phyloP scores from a whole-genome alignment of 2,797 vertebrate species.

The Macropodus opercularis region DNA sequence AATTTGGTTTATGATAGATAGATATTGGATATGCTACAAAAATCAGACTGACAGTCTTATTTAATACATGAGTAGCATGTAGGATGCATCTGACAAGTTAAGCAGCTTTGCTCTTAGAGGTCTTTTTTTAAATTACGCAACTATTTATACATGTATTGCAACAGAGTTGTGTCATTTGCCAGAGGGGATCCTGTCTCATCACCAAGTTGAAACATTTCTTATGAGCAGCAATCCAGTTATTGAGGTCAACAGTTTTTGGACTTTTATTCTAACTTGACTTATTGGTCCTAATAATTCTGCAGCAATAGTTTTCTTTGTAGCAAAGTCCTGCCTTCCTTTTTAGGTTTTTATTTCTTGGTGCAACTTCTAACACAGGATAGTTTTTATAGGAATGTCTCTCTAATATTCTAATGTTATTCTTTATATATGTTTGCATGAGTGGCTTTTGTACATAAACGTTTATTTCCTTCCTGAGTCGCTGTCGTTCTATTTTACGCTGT shows the following conservation, averaged over 20 bases:
- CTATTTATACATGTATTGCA: slow-evolving; percentile 72
- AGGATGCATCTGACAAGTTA: slow-evolving; percentile 71
- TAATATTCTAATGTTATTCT: background rate
- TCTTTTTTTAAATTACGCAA: slow-evolving; percentile 62
- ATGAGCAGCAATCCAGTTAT: slow-evolving; percentile 47
- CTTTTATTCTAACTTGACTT: slow-evolving; percentile 30
- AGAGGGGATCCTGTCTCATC: slow-evolving; percentile 65
- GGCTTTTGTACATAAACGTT: slow-evolving; percentile 33
- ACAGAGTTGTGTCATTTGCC: slow-evolving; percentile 70
- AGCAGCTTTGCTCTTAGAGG: slow-evolving; percentile 71
- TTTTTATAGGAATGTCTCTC: background rate
- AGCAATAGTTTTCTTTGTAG: slow-evolving; percentile 12
- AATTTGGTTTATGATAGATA: slow-evolving; percentile 12
- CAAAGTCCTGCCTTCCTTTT: background rate
- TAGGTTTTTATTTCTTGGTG: background rate
- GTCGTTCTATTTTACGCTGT: slow-evolving; percentile 66
- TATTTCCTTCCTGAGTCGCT: slow-evolving; percentile 39
- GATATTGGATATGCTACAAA: slow-evolving; percentile 27
- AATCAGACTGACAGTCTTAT: slow-evolving; percentile 46
- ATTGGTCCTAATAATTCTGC: slow-evolving; percentile 25
- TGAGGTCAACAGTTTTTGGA: slow-evolving; percentile 47
- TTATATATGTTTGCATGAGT: slow-evolving; percentile 3
- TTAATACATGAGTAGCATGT: slow-evolving; percentile 55
- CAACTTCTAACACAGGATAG: background rate
- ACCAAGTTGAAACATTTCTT: slow-evolving; percentile 62